Base-by-base conservation (phyloP, 2,113 vertebrate species). In the Paraplagusia blochii region DNA sequence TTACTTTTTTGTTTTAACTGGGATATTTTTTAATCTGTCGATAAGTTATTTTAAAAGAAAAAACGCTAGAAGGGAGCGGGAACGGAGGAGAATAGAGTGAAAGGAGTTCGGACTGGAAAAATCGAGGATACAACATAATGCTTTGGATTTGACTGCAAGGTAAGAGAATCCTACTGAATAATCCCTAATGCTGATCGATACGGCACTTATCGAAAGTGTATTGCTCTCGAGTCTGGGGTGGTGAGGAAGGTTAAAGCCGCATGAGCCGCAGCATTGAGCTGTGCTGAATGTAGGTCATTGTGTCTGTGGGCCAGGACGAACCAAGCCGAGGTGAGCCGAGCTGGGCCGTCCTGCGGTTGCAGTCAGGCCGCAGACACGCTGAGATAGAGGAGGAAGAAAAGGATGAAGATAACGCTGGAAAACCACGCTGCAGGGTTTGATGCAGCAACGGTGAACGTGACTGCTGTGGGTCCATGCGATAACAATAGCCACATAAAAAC, bases 231-330 rank as follows among this genome's bases (percentile, higher is more conserved):
- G 39, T 47, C 16, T 17, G 7, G 8, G 66, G 11, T n/a, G 49
- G 61, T 46, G 42, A 45, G 13, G 59, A 59, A 8, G 57, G 63
- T 33, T 15, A 12, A 49, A 57, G 33, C 47, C 56, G 48, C 63
- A 44, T 54, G 48, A 12, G 22, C 68, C 33, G 62, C 63, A 64
- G 62, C 12, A 16, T 15, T 17, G 15, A 47, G 48, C 19, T 62
- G 72, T 11, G 52, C 43, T 76, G 40, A 80, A 85, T 84, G 82
- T 83, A 70, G 86, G 82, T 82, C 82, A 85, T 82, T 82, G 79
- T 86, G 80, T 85, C 72, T 71, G 80, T 78, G 76, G 72, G 80
- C 75, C 80, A 63, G 61, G 22, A 69, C 78, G 67, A 70, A 59
- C 70, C 63, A 6, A 47, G 29, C 67, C 62, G 56, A 9, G 51